Base-by-base conservation (phyloP, 1,140 invertebrate species). In the Andrena cerasifolii region DNA sequence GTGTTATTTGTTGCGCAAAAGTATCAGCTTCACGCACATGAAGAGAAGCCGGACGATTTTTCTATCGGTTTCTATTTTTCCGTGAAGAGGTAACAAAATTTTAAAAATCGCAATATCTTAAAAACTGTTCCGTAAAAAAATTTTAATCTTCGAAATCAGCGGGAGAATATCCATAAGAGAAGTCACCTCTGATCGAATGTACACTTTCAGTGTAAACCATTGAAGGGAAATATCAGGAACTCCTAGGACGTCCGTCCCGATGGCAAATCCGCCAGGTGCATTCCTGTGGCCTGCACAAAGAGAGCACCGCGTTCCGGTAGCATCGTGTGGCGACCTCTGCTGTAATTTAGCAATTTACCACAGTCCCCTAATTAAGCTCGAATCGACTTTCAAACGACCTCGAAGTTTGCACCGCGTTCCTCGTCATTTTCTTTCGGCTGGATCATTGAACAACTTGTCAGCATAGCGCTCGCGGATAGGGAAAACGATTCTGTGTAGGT, bases 161-260 rank as follows among this genome's bases (percentile, higher is more conserved):
- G n/a, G n/a, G n/a, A n/a, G n/a, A n/a, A n/a, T n/a, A n/a, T n/a
- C n/a, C n/a, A n/a, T n/a, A n/a, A n/a, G n/a, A n/a, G n/a, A n/a
- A n/a, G n/a, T n/a, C n/a, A n/a, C n/a, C n/a, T n/a, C n/a, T n/a
- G n/a, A n/a, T n/a, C n/a, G n/a, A n/a, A n/a, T n/a, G n/a, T n/a
- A n/a, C n/a, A n/a, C n/a, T n/a, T n/a, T n/a, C n/a, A n/a, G n/a
- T n/a, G n/a, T n/a, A n/a, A n/a, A n/a, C n/a, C n/a, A n/a, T 79
- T 66, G 54, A 67, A 74, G 43, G 31, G 49, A 73, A 79, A 65
- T 40, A 56, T 66, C 40, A 47, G 43, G 51, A 59, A 66, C 61
- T 54, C 4, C 31, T 12, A 31, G 28, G n/a, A 68, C 45, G 47
- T 45, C 26, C 8, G 68, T 12, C 45, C 3, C 6, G 31, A 14